These are phyloP conservation scores for Drosophila lacertosa DNA, from an alignment of 1,140 invertebrate species.

Conservation along the genomic window DNA sequence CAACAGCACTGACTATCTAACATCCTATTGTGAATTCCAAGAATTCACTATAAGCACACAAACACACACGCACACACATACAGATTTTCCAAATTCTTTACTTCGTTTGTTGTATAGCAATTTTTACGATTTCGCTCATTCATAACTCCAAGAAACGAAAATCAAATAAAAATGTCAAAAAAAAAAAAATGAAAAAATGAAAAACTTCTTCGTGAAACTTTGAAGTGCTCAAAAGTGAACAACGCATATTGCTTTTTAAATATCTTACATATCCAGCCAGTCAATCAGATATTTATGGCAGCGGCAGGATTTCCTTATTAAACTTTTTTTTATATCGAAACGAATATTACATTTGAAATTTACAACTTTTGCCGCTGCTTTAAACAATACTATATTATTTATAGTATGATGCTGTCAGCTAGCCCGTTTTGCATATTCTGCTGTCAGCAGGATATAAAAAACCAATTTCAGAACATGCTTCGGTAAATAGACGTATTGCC, in stretches of 20 bases:
- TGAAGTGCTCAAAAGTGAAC: no score
- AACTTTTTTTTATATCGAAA: no score
- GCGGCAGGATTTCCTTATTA: background rate
- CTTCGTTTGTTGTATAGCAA: constrained; percentile 20
- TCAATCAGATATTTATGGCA: background rate
- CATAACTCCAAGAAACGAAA: constrained; percentile 8
- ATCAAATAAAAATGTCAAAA: background rate
- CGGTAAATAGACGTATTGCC: constrained; percentile 11
- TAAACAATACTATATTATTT: no score
- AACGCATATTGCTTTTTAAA: no score
- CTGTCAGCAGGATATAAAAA: background rate
- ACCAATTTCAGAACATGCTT: constrained; percentile 14
- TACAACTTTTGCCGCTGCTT: no score
- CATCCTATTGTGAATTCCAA: constrained; percentile 8
- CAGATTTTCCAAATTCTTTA: constrained; percentile 19
- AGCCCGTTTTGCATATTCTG: no score
- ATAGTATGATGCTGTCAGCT: no score
- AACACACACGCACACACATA: no score
- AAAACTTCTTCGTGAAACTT: no score
- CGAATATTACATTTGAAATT: no score
- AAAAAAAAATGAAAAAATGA: background rate
- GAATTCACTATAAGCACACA: constrained; percentile 3
- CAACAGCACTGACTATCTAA: constrained; percentile 25
- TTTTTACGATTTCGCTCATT: constrained; percentile 27
- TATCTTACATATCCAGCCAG: no score